Conservation (phyloP, 2,113 vertebrate species). For the Embiotoca jacksoni region DNA sequence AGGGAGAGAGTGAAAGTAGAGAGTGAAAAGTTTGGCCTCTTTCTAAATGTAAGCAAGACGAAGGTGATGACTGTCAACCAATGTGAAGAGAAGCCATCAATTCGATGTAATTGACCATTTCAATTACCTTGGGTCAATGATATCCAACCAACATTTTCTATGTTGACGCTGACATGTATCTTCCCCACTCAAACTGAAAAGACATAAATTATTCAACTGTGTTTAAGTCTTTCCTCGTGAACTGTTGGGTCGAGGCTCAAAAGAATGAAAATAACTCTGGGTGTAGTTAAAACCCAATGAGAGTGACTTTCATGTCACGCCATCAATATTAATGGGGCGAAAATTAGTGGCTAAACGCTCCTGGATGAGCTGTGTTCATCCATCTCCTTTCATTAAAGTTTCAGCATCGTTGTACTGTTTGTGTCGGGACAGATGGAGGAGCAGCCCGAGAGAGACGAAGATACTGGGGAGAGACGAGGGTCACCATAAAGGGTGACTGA, state of each 20-base stretch:
- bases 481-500: background rate
- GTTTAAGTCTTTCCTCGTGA: background rate
- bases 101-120: no score
- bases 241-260: background rate
- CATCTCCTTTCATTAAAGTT: constrained; percentile 56
- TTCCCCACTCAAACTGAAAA: constrained; percentile 1
- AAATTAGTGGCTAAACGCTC: constrained; percentile 37
- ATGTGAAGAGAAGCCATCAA: no score
- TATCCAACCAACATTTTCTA: background rate
- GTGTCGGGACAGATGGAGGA: constrained; percentile 1
- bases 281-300: background rate
- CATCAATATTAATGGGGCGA: constrained; percentile 51
- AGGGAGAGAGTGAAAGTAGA: no score
- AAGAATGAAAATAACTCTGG: background rate
- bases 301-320: constrained; percentile 10
- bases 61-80: no score
- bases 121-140: no score
- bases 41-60: no score
- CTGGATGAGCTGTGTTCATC: constrained; percentile 33
- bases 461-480: background rate
- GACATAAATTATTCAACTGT: constrained; percentile 32
- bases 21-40: no score
- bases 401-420: constrained; percentile 23
- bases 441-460: background rate
- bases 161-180: background rate